These are phyloP conservation scores for Tachina lurida DNA, from an alignment of 2,888 invertebrate species.

Conservation along the genomic window DNA sequence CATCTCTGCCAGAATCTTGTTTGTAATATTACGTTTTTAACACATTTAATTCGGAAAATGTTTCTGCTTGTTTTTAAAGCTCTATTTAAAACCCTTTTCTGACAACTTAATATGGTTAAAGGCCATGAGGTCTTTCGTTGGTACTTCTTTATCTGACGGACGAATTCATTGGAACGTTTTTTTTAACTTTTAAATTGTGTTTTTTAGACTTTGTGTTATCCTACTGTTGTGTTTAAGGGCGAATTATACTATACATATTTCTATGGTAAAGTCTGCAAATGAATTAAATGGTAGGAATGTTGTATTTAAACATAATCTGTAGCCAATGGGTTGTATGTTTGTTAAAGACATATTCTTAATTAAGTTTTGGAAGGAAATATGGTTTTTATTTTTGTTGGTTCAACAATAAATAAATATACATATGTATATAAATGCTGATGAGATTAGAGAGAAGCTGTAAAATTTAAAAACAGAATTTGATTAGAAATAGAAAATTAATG, in stretches of 20 bases:
- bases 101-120: conserved; percentile 1
- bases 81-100: conserved; percentile 14
- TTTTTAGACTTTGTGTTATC: conserved; percentile 26
- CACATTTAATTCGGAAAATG: conserved; percentile 34
- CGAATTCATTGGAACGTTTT: conserved; percentile 42
- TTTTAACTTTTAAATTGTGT: conserved; percentile 15
- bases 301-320: conserved; percentile 26
- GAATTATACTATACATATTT: not conserved
- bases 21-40: conserved; percentile 48
- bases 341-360: conserved; percentile 59
- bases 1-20: not conserved
- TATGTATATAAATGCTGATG: not conserved
- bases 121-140: conserved; percentile 22
- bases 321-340: not conserved
- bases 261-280: conserved; percentile 9
- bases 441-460: not conserved
- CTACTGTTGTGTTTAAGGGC: not conserved
- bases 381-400: not conserved
- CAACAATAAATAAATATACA: not conserved
- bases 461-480: not conserved
- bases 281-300: conserved; percentile 18
- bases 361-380: conserved; percentile 40
- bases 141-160: not conserved
- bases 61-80: not conserved
- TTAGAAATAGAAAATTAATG: too few species aligned